Conservation (phyloP, 2,888 invertebrate genomes). For the Agonopterix arenella region DNA sequence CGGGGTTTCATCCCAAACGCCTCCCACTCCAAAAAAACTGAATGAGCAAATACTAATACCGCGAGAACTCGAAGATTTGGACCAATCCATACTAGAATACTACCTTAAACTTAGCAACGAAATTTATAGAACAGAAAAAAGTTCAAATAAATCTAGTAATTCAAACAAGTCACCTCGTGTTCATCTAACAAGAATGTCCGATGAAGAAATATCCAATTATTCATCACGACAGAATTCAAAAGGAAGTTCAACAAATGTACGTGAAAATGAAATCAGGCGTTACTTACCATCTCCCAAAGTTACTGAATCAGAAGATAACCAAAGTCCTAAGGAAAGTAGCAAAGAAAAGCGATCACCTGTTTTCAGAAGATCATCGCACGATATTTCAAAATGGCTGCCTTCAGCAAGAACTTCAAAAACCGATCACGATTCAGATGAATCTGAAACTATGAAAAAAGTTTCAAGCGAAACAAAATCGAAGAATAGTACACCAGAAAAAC, state of each 20-base stretch:
- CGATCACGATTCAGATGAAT: too few species aligned
- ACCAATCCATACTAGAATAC: slow-evolving; percentile 33
- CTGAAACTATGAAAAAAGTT: too few species aligned
- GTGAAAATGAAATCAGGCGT: not conserved
- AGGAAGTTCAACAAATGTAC: not conserved
- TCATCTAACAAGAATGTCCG: slow-evolving; percentile 22
- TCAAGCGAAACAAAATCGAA: too few species aligned
- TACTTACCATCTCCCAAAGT: slow-evolving; percentile 1
- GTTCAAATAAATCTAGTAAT: not conserved
- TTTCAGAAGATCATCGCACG: too few species aligned
- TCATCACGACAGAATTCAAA: too few species aligned
- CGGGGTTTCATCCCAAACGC: slow-evolving; percentile 40
- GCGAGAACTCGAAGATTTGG: slow-evolving; percentile 36
- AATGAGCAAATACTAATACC: slow-evolving; percentile 22
- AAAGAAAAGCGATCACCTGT: too few species aligned
- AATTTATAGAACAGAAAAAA: not conserved
- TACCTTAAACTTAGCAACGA: slow-evolving; percentile 27
- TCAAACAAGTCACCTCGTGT: slow-evolving; percentile 23
- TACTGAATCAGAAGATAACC: not conserved
- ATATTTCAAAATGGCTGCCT: too few species aligned
- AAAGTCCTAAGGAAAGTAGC: too few species aligned
- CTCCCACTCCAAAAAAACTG: slow-evolving; percentile 33
- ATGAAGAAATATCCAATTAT: slow-evolving; percentile 25
- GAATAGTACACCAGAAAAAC: too few species aligned
- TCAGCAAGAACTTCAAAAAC: too few species aligned